Evolutionary conservation across 2,113 vertebrate species (phyloP), one percentile per base, ranked within the genome.

Genomic region (Chloropsis cyanopogon): DNA sequence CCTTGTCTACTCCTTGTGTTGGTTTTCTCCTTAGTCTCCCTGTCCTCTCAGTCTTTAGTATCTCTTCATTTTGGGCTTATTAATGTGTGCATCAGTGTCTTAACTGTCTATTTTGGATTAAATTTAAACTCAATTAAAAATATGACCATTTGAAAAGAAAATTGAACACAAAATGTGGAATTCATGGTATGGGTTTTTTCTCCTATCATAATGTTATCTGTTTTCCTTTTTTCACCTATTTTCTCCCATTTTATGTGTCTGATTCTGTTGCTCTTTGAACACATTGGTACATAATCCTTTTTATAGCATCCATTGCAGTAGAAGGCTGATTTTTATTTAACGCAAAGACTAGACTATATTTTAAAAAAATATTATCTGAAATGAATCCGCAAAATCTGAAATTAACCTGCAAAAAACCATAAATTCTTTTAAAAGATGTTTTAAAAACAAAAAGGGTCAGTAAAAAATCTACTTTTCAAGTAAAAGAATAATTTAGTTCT

Each of bases 241-340:
- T 92, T 66, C 50, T 90, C 42, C 11, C 25, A 71, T 44, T 65
- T 86, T 84, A 39, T 29, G 18, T 59, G 9, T 70, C 56, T 56
- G 57, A 52, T 50, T 66, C 21, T 70, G 20, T 42, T 81, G 42
- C 16, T 84, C 25, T 95, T 78, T 78, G 63, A 88, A 69, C 3
- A 26, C 3, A 19, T 13, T 46, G 0, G 0, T 33, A 59, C 31
- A 39, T 18, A 69, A 11, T 78, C 9, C 11, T 70, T 95, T 92
- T 47, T 37, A 90, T 4, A 60, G 31, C 11, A 69, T 54, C 22
- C 31, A 52, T 37, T 87, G 20, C 31, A 85, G 13, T n/a, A 73
- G 50, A 57, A 49, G 25, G 24, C 10, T 64, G 31, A 46, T 84
- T 83, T 88, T 78, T 75, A 87, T 64, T 90, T 83, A 75, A 86